These are phyloP conservation scores for Alentia gelatinosa DNA, from an alignment of 2,888 invertebrate species.

Conservation along the genomic window DNA sequence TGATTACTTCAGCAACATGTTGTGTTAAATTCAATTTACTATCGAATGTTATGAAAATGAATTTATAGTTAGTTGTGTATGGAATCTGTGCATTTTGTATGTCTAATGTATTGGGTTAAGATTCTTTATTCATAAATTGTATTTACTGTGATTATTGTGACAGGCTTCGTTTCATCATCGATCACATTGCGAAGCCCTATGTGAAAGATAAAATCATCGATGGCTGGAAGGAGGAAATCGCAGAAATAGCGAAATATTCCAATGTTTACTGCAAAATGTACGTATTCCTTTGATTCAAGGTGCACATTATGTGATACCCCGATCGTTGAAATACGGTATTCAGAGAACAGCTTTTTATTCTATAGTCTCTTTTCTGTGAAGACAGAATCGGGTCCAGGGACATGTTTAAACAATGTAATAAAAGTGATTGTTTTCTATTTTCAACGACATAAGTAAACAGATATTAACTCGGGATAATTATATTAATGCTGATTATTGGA, in stretches of 20 bases:
- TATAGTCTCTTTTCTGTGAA: not conserved
- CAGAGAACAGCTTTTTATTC: no score
- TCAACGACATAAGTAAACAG: not conserved
- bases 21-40: no score
- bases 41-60: not conserved
- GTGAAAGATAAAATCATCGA: slow-evolving; percentile 67
- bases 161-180: slow-evolving; percentile 70
- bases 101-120: no score
- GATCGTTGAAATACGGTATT: no score
- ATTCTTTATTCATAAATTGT: not conserved
- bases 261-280: slow-evolving; percentile 72
- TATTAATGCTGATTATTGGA: no score
- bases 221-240: slow-evolving; percentile 70
- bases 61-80: not conserved
- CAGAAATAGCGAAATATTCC: slow-evolving; percentile 66
- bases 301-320: no score
- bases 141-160: not conserved
- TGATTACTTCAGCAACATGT: no score
- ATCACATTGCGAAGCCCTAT: slow-evolving; percentile 72
- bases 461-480: not conserved
- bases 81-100: no score
- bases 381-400: not conserved
- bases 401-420: not conserved
- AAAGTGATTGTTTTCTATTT: not conserved
- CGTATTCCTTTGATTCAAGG: slow-evolving; percentile 47